These are phyloP conservation scores for Tenthredo scrophulariae DNA, from an alignment of 2,888 invertebrate genomes.

Conservation along the genomic window DNA sequence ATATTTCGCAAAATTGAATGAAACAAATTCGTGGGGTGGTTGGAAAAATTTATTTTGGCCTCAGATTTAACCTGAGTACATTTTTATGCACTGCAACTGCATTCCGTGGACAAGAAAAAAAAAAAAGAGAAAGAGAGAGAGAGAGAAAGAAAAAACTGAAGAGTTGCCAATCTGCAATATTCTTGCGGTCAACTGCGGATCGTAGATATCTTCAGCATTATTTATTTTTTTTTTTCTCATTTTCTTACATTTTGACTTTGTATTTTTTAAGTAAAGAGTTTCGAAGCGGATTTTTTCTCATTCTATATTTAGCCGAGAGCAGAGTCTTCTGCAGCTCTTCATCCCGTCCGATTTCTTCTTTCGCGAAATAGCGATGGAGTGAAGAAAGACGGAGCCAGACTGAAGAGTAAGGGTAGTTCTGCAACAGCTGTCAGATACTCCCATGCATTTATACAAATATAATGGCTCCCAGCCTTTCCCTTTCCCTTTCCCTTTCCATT, in stretches of 20 bases:
- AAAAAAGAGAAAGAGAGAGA: no score
- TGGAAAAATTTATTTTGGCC: background rate
- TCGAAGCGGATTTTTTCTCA: slow-evolving; percentile 57
- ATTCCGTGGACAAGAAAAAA: no score
- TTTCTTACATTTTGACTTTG: no score
- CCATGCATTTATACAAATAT: slow-evolving; percentile 69
- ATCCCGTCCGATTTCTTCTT: background rate
- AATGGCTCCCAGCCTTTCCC: slow-evolving; percentile 60
- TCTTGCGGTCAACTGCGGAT: no score
- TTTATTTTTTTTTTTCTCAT: no score
- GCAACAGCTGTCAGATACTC: slow-evolving; percentile 68
- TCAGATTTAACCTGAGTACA: background rate
- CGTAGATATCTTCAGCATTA: no score
- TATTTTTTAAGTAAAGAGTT: slow-evolving; percentile 57
- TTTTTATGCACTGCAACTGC: no score
- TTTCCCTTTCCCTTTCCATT: slow-evolving; percentile 35
- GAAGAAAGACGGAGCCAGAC: slow-evolving; percentile 28
- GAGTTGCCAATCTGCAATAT: no score
- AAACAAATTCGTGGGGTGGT: background rate
- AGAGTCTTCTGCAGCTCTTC: slow-evolving; percentile 15
- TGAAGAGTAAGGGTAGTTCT: slow-evolving; percentile 57
- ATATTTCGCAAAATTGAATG: background rate
- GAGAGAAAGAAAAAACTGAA: no score
- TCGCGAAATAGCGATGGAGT: background rate
- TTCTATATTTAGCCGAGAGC: slow-evolving; percentile 37